phyloP scores from a whole-genome alignment of 1,140 invertebrate genomes.

The Drosophila parabipectinata region DNA sequence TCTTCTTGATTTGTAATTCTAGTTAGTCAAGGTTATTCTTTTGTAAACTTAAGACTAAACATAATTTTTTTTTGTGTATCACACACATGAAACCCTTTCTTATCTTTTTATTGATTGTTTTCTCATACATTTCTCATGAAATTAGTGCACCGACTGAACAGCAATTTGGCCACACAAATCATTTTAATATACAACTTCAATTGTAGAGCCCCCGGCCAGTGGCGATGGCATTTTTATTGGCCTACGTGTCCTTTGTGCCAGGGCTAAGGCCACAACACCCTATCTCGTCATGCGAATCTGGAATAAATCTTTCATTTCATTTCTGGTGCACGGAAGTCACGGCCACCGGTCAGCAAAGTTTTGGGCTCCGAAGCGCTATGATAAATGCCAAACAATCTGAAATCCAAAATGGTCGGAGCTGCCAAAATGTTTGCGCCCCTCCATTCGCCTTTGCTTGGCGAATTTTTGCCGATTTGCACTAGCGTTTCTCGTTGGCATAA shows the following conservation, averaged over 20 bases:
- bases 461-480: constrained; percentile 6
- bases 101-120: constrained; percentile 43
- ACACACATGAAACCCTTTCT: background rate
- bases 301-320: constrained; percentile 75
- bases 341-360: constrained; percentile 55
- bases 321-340: constrained; percentile 75
- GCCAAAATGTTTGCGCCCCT: background rate
- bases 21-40: no score
- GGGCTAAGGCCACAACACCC: constrained; percentile 36
- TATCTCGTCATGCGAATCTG: constrained; percentile 76
- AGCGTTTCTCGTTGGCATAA: constrained; percentile 48
- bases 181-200: constrained; percentile 68
- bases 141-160: constrained; percentile 42
- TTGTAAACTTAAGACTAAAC: background rate
- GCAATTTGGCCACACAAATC: constrained; percentile 61
- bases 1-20: no score
- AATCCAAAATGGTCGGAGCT: background rate
- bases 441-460: background rate
- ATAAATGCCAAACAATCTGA: constrained; percentile 50
- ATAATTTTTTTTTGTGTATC: background rate
- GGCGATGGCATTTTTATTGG: constrained; percentile 74
- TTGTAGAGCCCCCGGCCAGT: constrained; percentile 21
- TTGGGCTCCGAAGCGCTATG: constrained; percentile 18
- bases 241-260: constrained; percentile 68
- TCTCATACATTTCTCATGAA: constrained; percentile 62